phyloP scores from a whole-genome alignment of 2,888 invertebrate genomes.

The Sceliomorpha sp. region DNA sequence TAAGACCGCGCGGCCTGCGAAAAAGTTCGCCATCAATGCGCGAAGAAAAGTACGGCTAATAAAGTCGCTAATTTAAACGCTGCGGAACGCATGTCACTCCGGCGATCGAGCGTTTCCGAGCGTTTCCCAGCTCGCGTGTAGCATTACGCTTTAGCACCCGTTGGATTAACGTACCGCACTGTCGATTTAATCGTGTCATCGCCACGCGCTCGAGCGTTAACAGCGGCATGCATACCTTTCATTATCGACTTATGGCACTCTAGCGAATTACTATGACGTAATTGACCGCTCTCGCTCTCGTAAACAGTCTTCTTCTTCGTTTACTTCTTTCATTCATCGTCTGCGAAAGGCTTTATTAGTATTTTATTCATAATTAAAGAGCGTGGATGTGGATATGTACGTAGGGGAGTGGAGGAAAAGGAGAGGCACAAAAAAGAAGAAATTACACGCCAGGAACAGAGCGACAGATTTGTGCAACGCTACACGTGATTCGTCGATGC shows the following conservation, averaged over 20 bases:
- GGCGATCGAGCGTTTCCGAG: constrained; percentile 15
- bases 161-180: constrained; percentile 26
- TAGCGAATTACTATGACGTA: constrained; percentile 12
- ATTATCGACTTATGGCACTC: constrained; percentile 21
- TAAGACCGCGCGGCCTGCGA: too few relatives aligned
- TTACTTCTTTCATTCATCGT: too few relatives aligned
- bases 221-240: constrained; percentile 24
- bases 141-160: constrained; percentile 20
- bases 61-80: constrained; percentile 21
- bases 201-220: constrained; percentile 28
- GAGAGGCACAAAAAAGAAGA: too few relatives aligned
- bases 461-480: too few relatives aligned
- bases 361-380: too few relatives aligned
- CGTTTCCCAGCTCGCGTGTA: constrained; percentile 14
- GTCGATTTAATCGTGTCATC: constrained; percentile 39
- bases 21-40: constrained; percentile 17
- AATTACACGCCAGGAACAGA: too few relatives aligned
- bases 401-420: too few relatives aligned
- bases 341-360: too few relatives aligned
- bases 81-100: constrained; percentile 24
- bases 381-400: too few relatives aligned
- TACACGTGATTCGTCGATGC: too few relatives aligned
- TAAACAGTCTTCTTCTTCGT: constrained; percentile 8
- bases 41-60: constrained; percentile 14
- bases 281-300: constrained; percentile 5